Evolutionary conservation across 2,113 vertebrate species (phyloP).

Genomic region (Podiceps cristatus): DNA sequence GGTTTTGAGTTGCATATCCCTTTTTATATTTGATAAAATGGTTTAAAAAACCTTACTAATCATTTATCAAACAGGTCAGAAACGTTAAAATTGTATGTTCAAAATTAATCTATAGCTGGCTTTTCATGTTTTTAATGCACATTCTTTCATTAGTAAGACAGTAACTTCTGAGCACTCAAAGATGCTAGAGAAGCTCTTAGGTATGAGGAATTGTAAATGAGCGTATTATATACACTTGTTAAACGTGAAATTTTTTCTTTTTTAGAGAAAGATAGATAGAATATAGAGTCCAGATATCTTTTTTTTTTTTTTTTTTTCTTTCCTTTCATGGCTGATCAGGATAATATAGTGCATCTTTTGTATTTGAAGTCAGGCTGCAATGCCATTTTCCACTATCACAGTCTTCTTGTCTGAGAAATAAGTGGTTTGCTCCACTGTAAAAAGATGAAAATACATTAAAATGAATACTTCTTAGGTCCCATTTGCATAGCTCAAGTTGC

Average conservation of each 20-base stretch:
- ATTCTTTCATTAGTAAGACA: not conserved
- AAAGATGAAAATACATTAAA: not conserved
- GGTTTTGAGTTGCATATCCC: not conserved
- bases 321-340: not conserved
- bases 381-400: not conserved
- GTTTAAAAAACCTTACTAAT: not conserved
- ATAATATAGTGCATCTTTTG: not conserved
- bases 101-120: not conserved
- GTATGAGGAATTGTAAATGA: not conserved
- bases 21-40: not conserved
- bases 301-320: not conserved
- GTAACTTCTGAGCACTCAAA: not conserved
- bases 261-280: not conserved
- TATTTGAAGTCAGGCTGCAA: not conserved
- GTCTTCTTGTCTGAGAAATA: not conserved
- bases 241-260: not conserved
- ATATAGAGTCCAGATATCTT: not conserved
- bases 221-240: not conserved
- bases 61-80: not conserved
- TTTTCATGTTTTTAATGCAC: not conserved
- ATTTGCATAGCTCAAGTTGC: not conserved
- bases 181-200: not conserved
- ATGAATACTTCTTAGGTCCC: not conserved
- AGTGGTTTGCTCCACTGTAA: not conserved
- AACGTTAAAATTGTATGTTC: not conserved